Conservation (phyloP, 2,113 vertebrate species). For the Ictalurus punctatus region DNA sequence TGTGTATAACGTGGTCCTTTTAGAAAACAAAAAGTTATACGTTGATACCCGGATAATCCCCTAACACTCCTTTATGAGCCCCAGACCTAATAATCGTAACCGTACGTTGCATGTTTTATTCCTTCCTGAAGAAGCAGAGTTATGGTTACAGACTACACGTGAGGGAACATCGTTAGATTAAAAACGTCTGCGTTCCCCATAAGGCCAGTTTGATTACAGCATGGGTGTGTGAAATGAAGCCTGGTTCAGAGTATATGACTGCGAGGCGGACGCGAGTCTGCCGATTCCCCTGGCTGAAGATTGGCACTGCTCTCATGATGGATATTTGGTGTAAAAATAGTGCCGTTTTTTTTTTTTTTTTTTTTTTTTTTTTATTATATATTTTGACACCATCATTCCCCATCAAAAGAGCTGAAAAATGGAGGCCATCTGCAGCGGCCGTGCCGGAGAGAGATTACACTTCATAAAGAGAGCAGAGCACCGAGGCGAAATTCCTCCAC, state of each 20-base stretch:
- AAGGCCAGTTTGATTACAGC: neutral
- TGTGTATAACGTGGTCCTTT: neutral
- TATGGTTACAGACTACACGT: neutral
- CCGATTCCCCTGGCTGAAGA: slow-evolving; percentile 54
- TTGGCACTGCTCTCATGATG: slow-evolving; percentile 80
- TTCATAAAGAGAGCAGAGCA: slow-evolving; percentile 93
- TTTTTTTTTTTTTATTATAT: slow-evolving; percentile 37
- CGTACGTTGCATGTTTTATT: neutral
- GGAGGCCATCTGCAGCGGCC: slow-evolving; percentile 78
- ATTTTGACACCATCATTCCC: slow-evolving; percentile 94
- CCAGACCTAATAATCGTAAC: neutral
- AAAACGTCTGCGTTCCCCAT: neutral
- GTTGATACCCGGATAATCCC: neutral
- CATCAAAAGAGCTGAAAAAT: slow-evolving; percentile 90
- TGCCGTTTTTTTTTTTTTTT: slow-evolving; percentile 69
- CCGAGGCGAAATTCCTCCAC: slow-evolving; percentile 87
- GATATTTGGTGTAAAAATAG: slow-evolving; percentile 78
- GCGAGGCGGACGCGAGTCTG: neutral
- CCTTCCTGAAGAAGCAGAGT: neutral
- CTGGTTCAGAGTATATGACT: neutral
- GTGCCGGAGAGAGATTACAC: slow-evolving; percentile 85
- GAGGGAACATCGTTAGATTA: neutral
- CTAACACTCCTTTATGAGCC: neutral
- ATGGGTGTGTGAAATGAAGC: neutral
- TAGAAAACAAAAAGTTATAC: neutral